Base-by-base conservation (phyloP, 2,113 vertebrate species). In the Anguilla rostrata region DNA sequence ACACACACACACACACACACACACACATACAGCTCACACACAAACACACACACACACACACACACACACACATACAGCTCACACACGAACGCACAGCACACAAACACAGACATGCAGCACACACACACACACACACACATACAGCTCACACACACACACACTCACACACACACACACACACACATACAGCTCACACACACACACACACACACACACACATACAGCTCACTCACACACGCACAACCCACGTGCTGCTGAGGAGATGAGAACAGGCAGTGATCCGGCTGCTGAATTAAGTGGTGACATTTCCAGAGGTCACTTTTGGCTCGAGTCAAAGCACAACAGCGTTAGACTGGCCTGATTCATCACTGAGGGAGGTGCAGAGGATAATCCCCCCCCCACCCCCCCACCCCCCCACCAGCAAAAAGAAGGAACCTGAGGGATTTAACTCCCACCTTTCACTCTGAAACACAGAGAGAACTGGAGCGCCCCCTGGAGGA, bases 361-460 rank as follows among this genome's bases (percentile, higher is more conserved):
- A 71, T 18, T 78, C 14, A 46, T 82, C 49, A 82, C 12, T 56
- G 81, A 8, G 20, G n/a, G 40, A 40, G 80, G 18, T 60, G 85
- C 34, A 46, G 43, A 46, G 5, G 5, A 4, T 8, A 4, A 46
- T 4, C 43, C 43, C 43, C 43, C 43, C 43, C 43, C 43, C 43
- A 1, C 43, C 43, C 43, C n/a, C n/a, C 43, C 7, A 5, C 43
- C 43, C 43, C 43, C 43, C 43, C 43, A 8, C 43, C 53, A 15
- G 41, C 29, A 63, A 78, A 8, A 40, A 71, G 85, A 78, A 20
- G 81, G 78, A 63, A 41, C n/a, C 22, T 29, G 9, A 22, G 43
- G 8, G 79, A 81, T 86, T 86, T 81, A 11, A 83, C 53, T 57
- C 53, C 49, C 49, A 83, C n/a, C 12, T 39, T 57, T 4, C 63